These are phyloP conservation scores for Hestina assimilis DNA, from an alignment of 1,140 invertebrate species.

Conservation along the genomic window DNA sequence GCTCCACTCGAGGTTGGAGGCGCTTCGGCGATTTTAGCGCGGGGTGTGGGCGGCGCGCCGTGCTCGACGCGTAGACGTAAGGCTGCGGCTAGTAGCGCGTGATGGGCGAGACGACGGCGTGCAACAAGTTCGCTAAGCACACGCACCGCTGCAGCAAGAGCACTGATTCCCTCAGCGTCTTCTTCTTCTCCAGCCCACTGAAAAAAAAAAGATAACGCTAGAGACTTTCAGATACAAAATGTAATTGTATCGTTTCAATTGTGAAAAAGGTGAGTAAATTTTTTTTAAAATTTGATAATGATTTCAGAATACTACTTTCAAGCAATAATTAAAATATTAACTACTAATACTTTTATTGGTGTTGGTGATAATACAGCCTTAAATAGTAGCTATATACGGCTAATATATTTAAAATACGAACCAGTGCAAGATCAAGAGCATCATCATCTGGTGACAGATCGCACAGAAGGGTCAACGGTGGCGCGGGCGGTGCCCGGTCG, in stretches of 20 bases:
- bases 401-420: constrained; percentile 69
- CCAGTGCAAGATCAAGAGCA: constrained; percentile 92
- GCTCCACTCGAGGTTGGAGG: constrained; percentile 84
- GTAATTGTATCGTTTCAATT: too few relatives aligned
- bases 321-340: constrained; percentile 19
- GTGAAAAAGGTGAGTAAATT: too few relatives aligned
- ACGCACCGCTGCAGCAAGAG: constrained; percentile 50
- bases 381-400: too few relatives aligned
- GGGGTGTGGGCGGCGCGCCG: constrained; percentile 82
- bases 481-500: constrained; percentile 63
- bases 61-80: constrained; percentile 87
- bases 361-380: too few relatives aligned
- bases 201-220: constrained; percentile 3
- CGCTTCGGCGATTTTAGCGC: constrained; percentile 83
- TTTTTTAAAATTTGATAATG: too few relatives aligned
- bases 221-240: too few relatives aligned
- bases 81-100: constrained; percentile 79
- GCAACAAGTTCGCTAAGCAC: constrained; percentile 56
- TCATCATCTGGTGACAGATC: constrained; percentile 89
- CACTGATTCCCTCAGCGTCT: constrained; percentile 38
- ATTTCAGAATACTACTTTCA: too few relatives aligned
- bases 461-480: constrained; percentile 87
- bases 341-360: background rate
- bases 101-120: constrained; percentile 64
- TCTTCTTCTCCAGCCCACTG: constrained; percentile 65